phyloP scores from a whole-genome alignment of 2,113 vertebrate genomes.

The Phyllostomus discolor region DNA sequence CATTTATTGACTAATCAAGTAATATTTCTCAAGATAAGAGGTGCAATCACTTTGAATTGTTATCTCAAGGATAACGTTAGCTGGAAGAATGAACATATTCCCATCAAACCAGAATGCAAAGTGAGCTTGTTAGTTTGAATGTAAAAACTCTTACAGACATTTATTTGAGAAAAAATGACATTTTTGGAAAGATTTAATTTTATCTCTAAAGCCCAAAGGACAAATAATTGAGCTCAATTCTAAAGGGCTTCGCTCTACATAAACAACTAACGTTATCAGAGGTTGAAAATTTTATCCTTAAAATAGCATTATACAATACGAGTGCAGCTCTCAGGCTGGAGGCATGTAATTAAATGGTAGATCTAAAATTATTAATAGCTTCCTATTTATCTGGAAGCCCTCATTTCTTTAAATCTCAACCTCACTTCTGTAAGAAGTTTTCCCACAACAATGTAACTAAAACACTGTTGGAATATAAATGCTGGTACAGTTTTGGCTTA shows the following conservation, averaged over 20 bases:
- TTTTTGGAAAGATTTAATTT: neutral
- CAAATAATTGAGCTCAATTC: neutral
- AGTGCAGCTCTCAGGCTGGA: neutral
- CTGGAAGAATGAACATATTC: neutral
- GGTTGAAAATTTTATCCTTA: neutral
- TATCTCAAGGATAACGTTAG: neutral
- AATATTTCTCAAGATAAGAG: neutral
- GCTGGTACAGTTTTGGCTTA: neutral
- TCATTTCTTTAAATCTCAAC: neutral
- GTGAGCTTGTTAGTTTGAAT: neutral
- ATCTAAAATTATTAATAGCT: neutral
- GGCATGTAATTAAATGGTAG: neutral
- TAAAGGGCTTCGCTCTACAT: neutral
- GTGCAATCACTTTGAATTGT: conserved; percentile 23
- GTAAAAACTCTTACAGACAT: neutral
- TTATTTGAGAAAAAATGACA: neutral
- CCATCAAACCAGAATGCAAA: neutral
- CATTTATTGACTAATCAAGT: conserved; percentile 8
- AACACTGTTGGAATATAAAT: neutral
- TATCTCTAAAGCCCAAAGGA: neutral
- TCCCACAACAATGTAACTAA: neutral
- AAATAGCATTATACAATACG: neutral
- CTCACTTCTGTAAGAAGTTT: neutral
- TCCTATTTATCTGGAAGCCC: neutral
- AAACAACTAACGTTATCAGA: neutral